Evolutionary conservation across 2,888 invertebrate genomes (phyloP), one percentile per base, ranked within the genome.

Genomic region (Aromia moschata): DNA sequence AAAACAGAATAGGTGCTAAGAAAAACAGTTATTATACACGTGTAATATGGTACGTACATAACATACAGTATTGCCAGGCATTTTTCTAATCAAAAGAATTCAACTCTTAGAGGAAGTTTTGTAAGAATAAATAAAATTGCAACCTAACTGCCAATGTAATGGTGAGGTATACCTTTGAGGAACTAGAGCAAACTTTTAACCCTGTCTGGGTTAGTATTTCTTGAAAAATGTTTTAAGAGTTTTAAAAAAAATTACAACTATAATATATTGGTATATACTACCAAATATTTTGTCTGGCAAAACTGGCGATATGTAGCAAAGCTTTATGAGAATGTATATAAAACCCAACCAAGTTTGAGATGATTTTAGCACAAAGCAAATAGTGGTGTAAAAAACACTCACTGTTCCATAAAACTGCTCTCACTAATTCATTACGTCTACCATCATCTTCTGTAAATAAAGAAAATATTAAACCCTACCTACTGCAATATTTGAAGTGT

Each of bases 401-500:
- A 91, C 92, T 92, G 84, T 92, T 92, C 92, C 92, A 92, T 70
- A 92, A 87, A 76, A 92, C 91, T 78, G 92, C 90, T 75, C 92
- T 87, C 70, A 87, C 85, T 84, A 90, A 89, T 80, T 90, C 91
- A 78, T 89, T 88, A 78, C 89, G 88, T 84, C 91, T 88, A 77
- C 91, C 87, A 77, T 88, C 88, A 81, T 92, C 92, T 80, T 92
- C 92, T 79, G 78, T 65, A 78, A 77, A 73, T 67, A 79, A 77
- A 75, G 64, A 71, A 69, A 73, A 62, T 51, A 63, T 65, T 67
- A 52, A 52, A 31, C 52, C 38, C 14, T 52, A 52, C 38, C 49
- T 45, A 45, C 2, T 12, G n/a, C n/a, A n/a, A n/a, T n/a, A n/a
- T n/a, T n/a, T n/a, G n/a, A n/a, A n/a, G n/a, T n/a, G n/a, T n/a